Percentiles rank a stretch among this genome's conserved stretches.
Conservation (phyloP, 2,113 vertebrate genomes). For the Syrmaticus mikado region DNA sequence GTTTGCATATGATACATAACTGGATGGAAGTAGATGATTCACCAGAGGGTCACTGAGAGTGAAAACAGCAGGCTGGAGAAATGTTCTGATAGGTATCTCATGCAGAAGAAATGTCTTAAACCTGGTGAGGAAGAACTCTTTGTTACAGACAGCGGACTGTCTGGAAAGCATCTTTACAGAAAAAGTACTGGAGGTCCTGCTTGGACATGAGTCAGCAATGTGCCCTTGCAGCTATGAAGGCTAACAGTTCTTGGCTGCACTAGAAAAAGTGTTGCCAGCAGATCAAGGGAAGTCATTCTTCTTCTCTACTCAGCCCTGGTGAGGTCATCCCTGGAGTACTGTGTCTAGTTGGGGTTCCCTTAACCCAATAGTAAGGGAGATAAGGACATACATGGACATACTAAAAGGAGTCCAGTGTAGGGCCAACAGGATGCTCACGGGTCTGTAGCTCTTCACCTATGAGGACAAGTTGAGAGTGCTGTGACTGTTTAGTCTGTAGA, state of each 20-base stretch:
- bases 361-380: too few species aligned
- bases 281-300: too few species aligned
- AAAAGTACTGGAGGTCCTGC: background rate
- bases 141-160: background rate
- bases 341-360: background rate
- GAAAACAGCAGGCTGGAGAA: background rate
- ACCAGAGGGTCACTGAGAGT: background rate
- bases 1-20: background rate
- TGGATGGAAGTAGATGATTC: background rate
- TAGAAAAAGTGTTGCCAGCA: background rate
- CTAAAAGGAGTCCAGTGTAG: background rate
- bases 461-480: too few species aligned
- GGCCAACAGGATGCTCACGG: too few species aligned
- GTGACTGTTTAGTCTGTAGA: too few species aligned
- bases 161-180: background rate
- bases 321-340: background rate
- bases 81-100: background rate
- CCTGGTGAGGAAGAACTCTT: background rate
- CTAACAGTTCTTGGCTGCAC: background rate
- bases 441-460: too few species aligned
- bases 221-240: background rate
- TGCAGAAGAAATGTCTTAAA: background rate
- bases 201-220: background rate
- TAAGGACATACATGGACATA: background rate
- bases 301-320: background rate